Evolutionary conservation across 2,797 vertebrate genomes (phyloP).

Genomic region (Dicrostonyx torquatus): DNA sequence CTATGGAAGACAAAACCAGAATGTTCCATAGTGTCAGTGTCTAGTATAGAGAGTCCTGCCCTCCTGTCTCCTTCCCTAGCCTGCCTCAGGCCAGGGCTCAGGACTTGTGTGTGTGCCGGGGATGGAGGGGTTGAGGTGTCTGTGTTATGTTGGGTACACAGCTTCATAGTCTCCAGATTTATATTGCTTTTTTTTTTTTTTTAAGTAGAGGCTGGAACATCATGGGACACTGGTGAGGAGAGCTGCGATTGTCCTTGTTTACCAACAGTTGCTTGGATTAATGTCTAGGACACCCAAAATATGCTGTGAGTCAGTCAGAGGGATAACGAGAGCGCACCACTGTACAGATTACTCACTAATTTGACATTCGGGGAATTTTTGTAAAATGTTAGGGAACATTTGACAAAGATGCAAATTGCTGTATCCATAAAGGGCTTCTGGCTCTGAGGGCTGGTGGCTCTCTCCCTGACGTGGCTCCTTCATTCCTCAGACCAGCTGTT

Average conservation of each 20-base stretch:
- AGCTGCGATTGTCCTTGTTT: conserved; percentile 60
- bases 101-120: not conserved
- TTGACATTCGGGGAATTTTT: conserved; percentile 79
- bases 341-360: conserved; percentile 78
- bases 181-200: not conserved
- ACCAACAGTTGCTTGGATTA: conserved; percentile 73
- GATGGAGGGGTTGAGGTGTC: not conserved
- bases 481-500: conserved; percentile 72
- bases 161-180: not conserved
- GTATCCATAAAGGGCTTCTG: conserved; percentile 75
- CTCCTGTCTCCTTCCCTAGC: accelerated
- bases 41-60: not conserved
- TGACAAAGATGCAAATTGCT: conserved; percentile 82
- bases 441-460: conserved; percentile 77
- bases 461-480: conserved; percentile 74
- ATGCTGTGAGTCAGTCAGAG: conserved; percentile 72
- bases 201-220: conserved; percentile 18
- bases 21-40: not conserved
- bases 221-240: not conserved
- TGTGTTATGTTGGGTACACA: not conserved
- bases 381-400: conserved; percentile 82
- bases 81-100: not conserved
- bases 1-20: not conserved
- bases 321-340: conserved; percentile 66
- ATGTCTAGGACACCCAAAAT: conserved; percentile 76